Base-by-base conservation (phyloP, 2,113 vertebrate genomes). In the Equus quagga region DNA sequence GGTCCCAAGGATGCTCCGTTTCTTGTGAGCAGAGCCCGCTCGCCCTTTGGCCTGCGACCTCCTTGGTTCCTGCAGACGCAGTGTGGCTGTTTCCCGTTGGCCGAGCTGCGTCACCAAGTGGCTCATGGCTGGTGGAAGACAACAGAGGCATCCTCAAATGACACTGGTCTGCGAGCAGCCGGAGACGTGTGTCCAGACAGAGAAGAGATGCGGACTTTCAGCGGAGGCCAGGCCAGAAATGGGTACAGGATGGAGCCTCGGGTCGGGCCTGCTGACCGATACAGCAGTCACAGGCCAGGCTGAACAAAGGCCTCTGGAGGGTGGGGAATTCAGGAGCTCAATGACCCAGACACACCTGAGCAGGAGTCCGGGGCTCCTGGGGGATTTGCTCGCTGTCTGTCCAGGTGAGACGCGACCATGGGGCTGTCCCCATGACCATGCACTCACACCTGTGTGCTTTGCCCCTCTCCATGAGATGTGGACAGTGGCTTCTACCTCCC, bases 341-440 rank as follows among this genome's bases (percentile, higher is more conserved):
- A 15, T 24, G 44, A 49, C 44, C 56, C 41, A 19, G 58, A 51
- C 15, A 19, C 21, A 36, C 31, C 44, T 36, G 31, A 64, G 44
- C 23, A n/a, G 49, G 14, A 44, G 6, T n/a, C 5, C 5, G 0
- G 15, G 41, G 44, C 14, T 51, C 41, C 31, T 19, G 58, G n/a
- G 14, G 23, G 67, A 31, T 76, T 18, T 19, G 7, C 3, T 0
- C 1, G 1, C 33, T 0, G 0, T 51, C 33, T 3, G 33, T 51
- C 23, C 60, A 1, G 44, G 44, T 0, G 23, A 10, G 87, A 36
- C 12, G 26, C n/a, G 36, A 12, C 33, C 6, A 10, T 17, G 33
- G 49, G 17, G 8, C 76, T 6, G 18, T 12, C 31, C 76, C 28
- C 5, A 18, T 56, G 76, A 19, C 76, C 33, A 2, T 1, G 36